Conservation (phyloP, 2,797 vertebrate genomes). For the Clarias platycephalus region DNA sequence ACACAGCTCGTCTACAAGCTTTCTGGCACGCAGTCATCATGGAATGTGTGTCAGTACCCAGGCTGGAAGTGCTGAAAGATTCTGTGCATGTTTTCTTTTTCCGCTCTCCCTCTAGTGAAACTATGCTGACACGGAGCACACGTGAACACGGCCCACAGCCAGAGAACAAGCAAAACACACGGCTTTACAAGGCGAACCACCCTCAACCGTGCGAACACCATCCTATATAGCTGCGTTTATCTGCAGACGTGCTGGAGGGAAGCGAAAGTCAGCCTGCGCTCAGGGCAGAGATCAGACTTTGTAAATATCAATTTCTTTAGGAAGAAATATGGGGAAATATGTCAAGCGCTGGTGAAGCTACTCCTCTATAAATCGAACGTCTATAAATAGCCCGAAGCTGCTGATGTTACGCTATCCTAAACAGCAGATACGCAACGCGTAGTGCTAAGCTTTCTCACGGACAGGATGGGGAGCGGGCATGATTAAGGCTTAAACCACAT, state of each 20-base stretch:
- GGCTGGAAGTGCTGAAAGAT: constrained; percentile 63
- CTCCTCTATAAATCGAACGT: constrained; percentile 44
- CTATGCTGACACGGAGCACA: constrained; percentile 46
- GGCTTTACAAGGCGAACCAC: background rate
- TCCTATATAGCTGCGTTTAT: background rate
- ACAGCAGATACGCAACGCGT: constrained; percentile 53
- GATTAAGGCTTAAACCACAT: background rate
- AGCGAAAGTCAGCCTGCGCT: background rate
- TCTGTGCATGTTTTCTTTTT: constrained; percentile 60
- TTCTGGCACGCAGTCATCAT: constrained; percentile 31
- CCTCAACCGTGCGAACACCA: background rate
- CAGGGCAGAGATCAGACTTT: background rate
- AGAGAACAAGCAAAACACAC: constrained; percentile 15
- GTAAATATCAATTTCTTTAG: constrained; percentile 25
- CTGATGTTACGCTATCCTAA: constrained; percentile 52
- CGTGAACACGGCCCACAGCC: constrained; percentile 37
- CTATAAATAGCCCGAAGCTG: constrained; percentile 55
- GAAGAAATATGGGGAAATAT: constrained; percentile 9
- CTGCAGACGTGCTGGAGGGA: background rate
- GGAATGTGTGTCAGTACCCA: constrained; percentile 52
- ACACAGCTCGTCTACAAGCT: constrained; percentile 3
- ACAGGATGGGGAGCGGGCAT: background rate
- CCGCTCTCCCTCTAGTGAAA: constrained; percentile 46
- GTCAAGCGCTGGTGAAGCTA: constrained; percentile 29
- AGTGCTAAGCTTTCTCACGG: constrained; percentile 45